These are phyloP conservation scores for Oryzias dopingdopingensis DNA, from an alignment of 2,797 vertebrate genomes.

Conservation along the genomic window DNA sequence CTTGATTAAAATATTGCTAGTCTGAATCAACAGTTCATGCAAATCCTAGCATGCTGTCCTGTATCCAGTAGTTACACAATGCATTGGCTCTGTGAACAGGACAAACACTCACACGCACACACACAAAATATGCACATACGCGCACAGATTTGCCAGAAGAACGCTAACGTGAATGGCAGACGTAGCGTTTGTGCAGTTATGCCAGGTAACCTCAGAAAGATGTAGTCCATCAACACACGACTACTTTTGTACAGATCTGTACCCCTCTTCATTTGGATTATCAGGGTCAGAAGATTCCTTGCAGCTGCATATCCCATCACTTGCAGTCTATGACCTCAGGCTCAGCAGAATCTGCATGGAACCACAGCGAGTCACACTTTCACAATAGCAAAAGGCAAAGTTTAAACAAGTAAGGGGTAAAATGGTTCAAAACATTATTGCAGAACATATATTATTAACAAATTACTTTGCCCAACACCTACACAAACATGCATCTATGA, in stretches of 20 bases:
- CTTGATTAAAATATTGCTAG: slow-evolving; percentile 85
- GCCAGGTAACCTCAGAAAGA: slow-evolving; percentile 69
- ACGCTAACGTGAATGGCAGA: slow-evolving; percentile 65
- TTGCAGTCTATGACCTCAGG: slow-evolving; percentile 73
- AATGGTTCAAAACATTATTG: slow-evolving; percentile 83
- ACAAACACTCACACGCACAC: slow-evolving; percentile 56
- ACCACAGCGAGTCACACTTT: slow-evolving; percentile 79
- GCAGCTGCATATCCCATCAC: slow-evolving; percentile 53
- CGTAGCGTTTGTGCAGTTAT: slow-evolving; percentile 76
- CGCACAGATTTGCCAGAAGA: slow-evolving; percentile 61
- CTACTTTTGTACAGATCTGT: slow-evolving; percentile 63
- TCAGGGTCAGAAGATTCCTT: slow-evolving; percentile 46
- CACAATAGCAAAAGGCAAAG: slow-evolving; percentile 80
- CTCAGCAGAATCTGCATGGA: slow-evolving; percentile 72
- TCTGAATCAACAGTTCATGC: slow-evolving; percentile 84
- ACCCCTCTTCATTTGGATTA: slow-evolving; percentile 56
- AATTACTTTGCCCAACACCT: slow-evolving; percentile 80
- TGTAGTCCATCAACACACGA: slow-evolving; percentile 63
- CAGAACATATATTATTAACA: slow-evolving; percentile 85
- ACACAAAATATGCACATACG: slow-evolving; percentile 28
- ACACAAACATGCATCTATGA: slow-evolving; percentile 83
- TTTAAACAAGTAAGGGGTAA: slow-evolving; percentile 65
- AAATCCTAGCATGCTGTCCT: slow-evolving; percentile 80
- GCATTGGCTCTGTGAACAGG: slow-evolving; percentile 78
- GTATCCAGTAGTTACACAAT: slow-evolving; percentile 79